These are phyloP conservation scores for Halictus ligatus DNA, from an alignment of 2,888 invertebrate species.

Conservation along the genomic window DNA sequence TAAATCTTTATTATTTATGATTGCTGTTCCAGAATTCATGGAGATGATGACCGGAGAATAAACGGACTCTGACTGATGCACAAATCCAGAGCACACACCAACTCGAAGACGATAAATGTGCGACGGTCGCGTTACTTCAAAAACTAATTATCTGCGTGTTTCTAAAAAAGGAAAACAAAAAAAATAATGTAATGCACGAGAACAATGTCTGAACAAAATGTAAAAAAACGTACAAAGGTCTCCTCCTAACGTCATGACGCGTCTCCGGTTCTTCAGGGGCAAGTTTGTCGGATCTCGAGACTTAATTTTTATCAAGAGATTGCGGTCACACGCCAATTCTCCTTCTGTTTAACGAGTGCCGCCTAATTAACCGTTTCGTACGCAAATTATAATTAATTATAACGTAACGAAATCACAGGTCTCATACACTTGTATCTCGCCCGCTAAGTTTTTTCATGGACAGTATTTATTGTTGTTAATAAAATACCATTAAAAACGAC, in stretches of 20 bases:
- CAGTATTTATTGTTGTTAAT: conserved; percentile 82
- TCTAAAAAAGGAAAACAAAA: conserved; percentile 40
- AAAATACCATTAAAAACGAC: conserved; percentile 70
- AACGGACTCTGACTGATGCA: conserved; percentile 73
- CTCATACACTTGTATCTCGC: conserved; percentile 58
- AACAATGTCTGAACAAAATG: conserved; percentile 37
- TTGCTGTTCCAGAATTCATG: conserved; percentile 93
- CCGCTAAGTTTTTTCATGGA: conserved; percentile 75
- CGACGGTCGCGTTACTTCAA: conserved; percentile 59
- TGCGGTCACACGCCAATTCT: conserved; percentile 21
- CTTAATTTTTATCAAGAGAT: conserved; percentile 21
- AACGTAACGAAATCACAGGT: conserved; percentile 48
- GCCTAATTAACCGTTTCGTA: conserved; percentile 47
- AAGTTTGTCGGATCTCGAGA: conserved; percentile 38
- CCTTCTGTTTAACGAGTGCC: conserved; percentile 42
- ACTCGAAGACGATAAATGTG: conserved; percentile 65
- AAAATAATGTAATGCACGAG: conserved; percentile 53
- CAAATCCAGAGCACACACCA: conserved; percentile 34
- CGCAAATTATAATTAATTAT: conserved; percentile 43
- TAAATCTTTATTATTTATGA: neutral
- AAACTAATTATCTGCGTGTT: conserved; percentile 66
- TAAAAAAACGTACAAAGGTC: conserved; percentile 32
- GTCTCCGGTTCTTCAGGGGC: conserved; percentile 50
- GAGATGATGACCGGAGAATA: conserved; percentile 98
- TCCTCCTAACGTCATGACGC: conserved; percentile 67